Conservation (phyloP, 2,113 vertebrate genomes). For the Sturnira hondurensis region DNA sequence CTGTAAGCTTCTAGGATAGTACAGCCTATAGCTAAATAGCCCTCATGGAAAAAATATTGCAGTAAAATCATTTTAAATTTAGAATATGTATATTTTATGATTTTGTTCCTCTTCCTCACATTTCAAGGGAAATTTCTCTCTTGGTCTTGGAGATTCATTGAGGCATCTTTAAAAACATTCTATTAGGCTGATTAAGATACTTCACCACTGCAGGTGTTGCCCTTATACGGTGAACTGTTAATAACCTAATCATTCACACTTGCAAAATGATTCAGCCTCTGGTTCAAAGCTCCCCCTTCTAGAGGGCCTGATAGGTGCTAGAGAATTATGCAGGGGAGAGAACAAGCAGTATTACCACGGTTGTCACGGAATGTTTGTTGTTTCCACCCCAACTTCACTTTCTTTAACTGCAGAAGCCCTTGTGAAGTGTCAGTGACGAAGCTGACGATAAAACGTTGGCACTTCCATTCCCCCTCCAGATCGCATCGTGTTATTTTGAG, state of each 20-base stretch:
- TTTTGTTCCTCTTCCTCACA: not conserved
- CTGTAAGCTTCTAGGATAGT: conserved; percentile 33
- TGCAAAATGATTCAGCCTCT: not conserved
- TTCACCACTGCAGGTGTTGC: conserved; percentile 12
- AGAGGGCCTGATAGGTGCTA: not conserved
- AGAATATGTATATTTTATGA: not conserved
- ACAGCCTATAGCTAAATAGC: conserved; percentile 5
- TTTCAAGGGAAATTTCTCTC: conserved; percentile 5
- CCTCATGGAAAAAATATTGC: not conserved
- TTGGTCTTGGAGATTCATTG: not conserved
- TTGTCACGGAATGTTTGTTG: not conserved
- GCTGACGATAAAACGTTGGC: not conserved
- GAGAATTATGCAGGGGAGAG: not conserved
- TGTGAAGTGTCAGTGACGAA: not conserved
- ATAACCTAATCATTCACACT: conserved; percentile 49
- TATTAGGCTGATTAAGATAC: conserved; percentile 26
- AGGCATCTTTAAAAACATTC: conserved; percentile 31
- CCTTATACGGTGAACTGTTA: conserved; percentile 31
- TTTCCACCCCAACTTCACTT: not conserved
- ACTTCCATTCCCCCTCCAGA: not conserved
- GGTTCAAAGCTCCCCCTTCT: conserved; percentile 13
- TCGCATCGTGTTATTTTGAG: not conserved
- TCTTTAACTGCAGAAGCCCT: not conserved
- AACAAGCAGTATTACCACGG: not conserved
- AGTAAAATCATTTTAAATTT: conserved; percentile 22